Conservation (phyloP, 2,113 vertebrate species). For the Cryptotis parvus region DNA sequence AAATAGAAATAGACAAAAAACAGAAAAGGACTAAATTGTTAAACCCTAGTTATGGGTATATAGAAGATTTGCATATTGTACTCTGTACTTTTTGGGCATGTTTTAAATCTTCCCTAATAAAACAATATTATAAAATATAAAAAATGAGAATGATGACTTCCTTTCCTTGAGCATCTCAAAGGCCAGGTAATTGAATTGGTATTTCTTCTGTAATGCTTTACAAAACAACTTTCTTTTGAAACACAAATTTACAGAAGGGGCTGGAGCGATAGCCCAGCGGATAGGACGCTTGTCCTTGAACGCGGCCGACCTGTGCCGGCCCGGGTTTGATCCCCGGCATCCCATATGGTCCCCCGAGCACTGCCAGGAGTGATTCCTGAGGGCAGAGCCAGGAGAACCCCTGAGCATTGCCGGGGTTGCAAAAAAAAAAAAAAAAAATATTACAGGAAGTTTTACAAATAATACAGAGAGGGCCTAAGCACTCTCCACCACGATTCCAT, state of each 20-base stretch:
- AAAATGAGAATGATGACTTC: neutral
- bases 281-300: too few species aligned
- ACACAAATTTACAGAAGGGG: slow-evolving; percentile 5
- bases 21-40: too few species aligned
- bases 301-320: too few species aligned
- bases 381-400: too few species aligned
- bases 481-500: neutral
- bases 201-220: neutral
- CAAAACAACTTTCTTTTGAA: slow-evolving; percentile 1
- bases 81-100: neutral
- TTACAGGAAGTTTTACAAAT: neutral
- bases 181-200: neutral
- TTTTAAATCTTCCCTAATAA: neutral
- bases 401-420: too few species aligned
- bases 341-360: too few species aligned
- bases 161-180: neutral
- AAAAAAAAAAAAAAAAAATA: too few species aligned
- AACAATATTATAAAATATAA: neutral
- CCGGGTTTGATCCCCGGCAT: too few species aligned
- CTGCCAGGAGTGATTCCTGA: too few species aligned
- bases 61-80: neutral
- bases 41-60: too few species aligned
- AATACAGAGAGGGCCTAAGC: neutral
- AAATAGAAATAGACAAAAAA: too few species aligned
- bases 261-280: too few species aligned